These are phyloP conservation scores for Acrocephalus scirpaceus DNA, from an alignment of 2,797 vertebrate genomes.

Conservation along the genomic window DNA sequence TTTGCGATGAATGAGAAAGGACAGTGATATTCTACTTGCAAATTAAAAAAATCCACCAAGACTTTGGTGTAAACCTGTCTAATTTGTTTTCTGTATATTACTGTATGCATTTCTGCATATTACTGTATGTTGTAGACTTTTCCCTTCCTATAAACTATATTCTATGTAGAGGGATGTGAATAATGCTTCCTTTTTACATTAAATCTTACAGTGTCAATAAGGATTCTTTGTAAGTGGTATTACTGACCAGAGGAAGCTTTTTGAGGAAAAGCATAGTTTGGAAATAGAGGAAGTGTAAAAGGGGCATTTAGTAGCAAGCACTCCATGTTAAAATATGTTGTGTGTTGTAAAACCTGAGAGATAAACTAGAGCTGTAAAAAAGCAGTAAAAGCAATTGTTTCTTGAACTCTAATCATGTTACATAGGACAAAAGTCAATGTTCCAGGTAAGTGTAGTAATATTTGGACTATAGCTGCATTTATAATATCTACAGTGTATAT, in stretches of 20 bases:
- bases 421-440: not conserved
- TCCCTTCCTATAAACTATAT: not conserved
- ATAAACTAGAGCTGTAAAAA: not conserved
- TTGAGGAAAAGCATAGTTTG: constrained; percentile 56
- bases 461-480: not conserved
- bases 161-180: not conserved
- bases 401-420: not conserved
- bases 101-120: not conserved
- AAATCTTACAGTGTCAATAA: not conserved
- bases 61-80: not conserved
- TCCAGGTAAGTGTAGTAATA: not conserved
- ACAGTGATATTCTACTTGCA: not conserved
- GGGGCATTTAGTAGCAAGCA: constrained; percentile 49
- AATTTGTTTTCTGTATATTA: not conserved
- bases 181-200: not conserved
- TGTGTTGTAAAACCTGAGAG: constrained; percentile 30
- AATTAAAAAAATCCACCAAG: not conserved
- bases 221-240: constrained; percentile 34
- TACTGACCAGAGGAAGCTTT: constrained; percentile 72
- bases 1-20: not conserved
- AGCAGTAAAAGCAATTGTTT: not conserved
- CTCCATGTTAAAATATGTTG: constrained; percentile 57
- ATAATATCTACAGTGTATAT: not conserved
- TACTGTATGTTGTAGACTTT: not conserved
- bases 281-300: constrained; percentile 65